Evolutionary conservation across 2,888 invertebrate species (phyloP), one percentile per base, ranked within the genome.

Genomic region (Ennomos erosarius): DNA sequence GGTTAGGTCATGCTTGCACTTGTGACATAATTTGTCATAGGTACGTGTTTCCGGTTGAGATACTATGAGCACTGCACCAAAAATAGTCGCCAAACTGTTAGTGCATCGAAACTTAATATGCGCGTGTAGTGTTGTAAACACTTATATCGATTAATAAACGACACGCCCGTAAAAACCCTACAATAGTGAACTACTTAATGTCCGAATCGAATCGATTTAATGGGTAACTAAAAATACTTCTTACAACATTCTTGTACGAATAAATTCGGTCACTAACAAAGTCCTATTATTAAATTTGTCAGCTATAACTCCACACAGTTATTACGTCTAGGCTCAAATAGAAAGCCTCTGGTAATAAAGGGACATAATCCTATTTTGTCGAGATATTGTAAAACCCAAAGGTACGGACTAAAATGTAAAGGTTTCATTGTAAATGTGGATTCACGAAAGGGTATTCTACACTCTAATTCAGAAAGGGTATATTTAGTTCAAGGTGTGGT

Each of bases 331-430:
- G 55, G 64, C 58, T 62, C 61, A 56, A 67, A 65, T 50, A 54
- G 55, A 60, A 67, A 69, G 63, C 67, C 61, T 61, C 55, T 55
- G 56, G 66, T 69, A 70, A 70, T 69, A 68, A 70, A 73, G 64
- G 62, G 65, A 55, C 56, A 61, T 71, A 69, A 70, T 70, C 67
- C 67, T 65, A 67, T 67, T 70, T 69, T 66, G 62, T 69, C 64
- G 64, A 64, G 65, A 69, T 69, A 69, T 74, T 71, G 68, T 71
- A 73, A 69, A 68, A 67, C 63, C 65, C 62, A 52, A 51, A 65
- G 53, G 60, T 59, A 68, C 65, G 61, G 55, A 45, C 53, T 52
- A 65, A 70, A n/a, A 70, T 69, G 64, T 68, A 61, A 67, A 64
- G 60, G 62, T 47, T 65, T 61, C 50, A 40, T 56, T 40, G 54